Evolutionary conservation across 1,140 invertebrate species (phyloP).

Genomic region (Papilio polyxenes): DNA sequence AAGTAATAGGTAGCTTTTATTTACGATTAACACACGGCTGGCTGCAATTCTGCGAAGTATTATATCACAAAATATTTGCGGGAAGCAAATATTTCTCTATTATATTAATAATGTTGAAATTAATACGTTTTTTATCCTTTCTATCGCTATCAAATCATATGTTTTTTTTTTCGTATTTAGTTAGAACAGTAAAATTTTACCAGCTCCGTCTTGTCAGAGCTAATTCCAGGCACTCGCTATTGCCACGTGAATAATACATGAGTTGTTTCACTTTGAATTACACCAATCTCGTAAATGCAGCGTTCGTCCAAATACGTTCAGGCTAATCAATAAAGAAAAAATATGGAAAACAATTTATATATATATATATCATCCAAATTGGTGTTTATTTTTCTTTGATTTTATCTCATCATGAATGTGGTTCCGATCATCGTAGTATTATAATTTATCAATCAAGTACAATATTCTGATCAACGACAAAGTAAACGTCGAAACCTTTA

Average conservation of each 20-base stretch:
- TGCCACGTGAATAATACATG: slow-evolving; percentile 1
- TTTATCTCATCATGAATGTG: too few species aligned
- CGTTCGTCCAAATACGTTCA: not conserved
- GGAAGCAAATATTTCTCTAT: too few species aligned
- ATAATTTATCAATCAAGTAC: too few species aligned
- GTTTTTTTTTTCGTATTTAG: not conserved
- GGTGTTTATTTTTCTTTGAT: not conserved
- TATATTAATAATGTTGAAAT: not conserved
- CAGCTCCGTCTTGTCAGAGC: not conserved
- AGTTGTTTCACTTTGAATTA: not conserved
- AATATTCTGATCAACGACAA: too few species aligned
- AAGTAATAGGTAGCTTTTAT: too few species aligned
- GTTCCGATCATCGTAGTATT: too few species aligned
- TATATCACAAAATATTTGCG: not conserved
- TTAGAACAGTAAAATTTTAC: not conserved
- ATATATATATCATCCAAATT: not conserved
- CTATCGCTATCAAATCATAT: too few species aligned
- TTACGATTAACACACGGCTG: too few species aligned
- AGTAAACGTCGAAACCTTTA: too few species aligned
- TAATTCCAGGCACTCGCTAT: not conserved
- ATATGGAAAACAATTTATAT: not conserved
- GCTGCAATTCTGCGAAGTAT: too few species aligned
- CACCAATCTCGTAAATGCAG: not conserved
- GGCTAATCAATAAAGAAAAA: not conserved
- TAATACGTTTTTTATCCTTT: too few species aligned